Evolutionary conservation across 2,797 vertebrate species (phyloP).

Genomic region (Ispidina lecontei): DNA sequence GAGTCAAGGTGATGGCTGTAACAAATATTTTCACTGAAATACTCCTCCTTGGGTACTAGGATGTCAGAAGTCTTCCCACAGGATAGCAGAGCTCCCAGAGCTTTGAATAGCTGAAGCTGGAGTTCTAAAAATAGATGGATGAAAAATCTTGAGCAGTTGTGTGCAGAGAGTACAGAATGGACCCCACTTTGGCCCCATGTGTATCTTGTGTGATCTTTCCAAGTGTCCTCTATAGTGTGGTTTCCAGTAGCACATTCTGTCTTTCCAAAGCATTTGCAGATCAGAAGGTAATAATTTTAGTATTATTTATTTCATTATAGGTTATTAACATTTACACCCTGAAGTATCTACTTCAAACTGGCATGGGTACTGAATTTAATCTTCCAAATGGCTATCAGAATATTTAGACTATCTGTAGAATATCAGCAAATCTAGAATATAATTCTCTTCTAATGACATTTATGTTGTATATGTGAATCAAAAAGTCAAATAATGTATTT

Average conservation of each 20-base stretch:
- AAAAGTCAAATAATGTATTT: conserved; percentile 73
- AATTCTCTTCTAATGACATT: conserved; percentile 51
- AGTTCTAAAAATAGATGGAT: not conserved
- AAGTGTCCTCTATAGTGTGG: not conserved
- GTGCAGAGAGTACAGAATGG: not conserved
- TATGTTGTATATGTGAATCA: conserved; percentile 32
- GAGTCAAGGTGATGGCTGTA: not conserved
- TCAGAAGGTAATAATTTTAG: not conserved
- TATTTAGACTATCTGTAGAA: not conserved
- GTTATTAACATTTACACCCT: not conserved
- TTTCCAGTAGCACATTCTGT: not conserved
- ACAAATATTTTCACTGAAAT: not conserved
- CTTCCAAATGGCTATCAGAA: not conserved
- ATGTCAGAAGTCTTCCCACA: not conserved
- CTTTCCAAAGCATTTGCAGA: not conserved
- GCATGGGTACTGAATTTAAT: not conserved
- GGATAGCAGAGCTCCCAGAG: not conserved
- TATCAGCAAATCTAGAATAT: not conserved
- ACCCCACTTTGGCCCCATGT: not conserved
- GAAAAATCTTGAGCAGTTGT: not conserved
- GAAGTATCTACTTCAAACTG: not conserved
- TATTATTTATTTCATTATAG: not conserved
- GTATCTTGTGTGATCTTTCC: not conserved
- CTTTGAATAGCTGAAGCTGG: not conserved
- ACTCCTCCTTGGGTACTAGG: not conserved